These are phyloP conservation scores for Bruchidius siliquastri DNA, from an alignment of 2,888 invertebrate genomes.

Conservation along the genomic window DNA sequence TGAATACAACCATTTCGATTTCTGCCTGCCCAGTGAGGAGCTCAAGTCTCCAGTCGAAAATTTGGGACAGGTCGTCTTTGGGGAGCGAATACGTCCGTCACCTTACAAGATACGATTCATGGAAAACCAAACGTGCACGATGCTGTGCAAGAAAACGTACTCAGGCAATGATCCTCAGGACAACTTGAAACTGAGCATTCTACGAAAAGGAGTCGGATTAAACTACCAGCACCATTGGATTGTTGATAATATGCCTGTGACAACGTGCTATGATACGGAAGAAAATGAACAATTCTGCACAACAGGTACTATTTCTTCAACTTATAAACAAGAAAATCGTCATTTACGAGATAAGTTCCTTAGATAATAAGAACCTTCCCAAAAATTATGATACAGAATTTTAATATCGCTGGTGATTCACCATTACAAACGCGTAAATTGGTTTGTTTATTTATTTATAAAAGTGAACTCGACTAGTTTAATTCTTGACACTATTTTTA, in stretches of 20 bases:
- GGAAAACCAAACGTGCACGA: slow-evolving; percentile 61
- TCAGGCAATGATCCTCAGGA: slow-evolving; percentile 57
- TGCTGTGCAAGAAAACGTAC: slow-evolving; percentile 68
- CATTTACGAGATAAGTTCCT: too few relatives aligned
- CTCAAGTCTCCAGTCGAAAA: slow-evolving; percentile 91
- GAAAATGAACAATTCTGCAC: slow-evolving; percentile 78
- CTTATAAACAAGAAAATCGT: too few relatives aligned
- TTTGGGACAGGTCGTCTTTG: slow-evolving; percentile 97
- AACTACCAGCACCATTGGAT: slow-evolving; percentile 99
- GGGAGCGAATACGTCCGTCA: slow-evolving; percentile 95
- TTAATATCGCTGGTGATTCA: too few relatives aligned
- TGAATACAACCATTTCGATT: slow-evolving; percentile 97
- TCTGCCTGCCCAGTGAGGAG: slow-evolving; percentile 70
- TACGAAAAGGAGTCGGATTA: slow-evolving; percentile 84
- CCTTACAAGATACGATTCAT: slow-evolving; percentile 85
- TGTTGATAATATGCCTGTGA: slow-evolving; percentile 98
- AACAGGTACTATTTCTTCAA: slow-evolving; percentile 51
- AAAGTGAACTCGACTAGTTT: too few relatives aligned
- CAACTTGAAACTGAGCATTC: slow-evolving; percentile 62
- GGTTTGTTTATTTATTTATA: too few relatives aligned
- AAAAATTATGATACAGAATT: too few relatives aligned
- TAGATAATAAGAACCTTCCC: too few relatives aligned
- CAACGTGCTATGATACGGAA: slow-evolving; percentile 76
- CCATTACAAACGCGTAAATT: too few relatives aligned
- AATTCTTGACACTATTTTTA: too few relatives aligned